These are phyloP conservation scores for Microctenopoma steveboyesi DNA, from an alignment of 2,797 vertebrate species.

Conservation along the genomic window DNA sequence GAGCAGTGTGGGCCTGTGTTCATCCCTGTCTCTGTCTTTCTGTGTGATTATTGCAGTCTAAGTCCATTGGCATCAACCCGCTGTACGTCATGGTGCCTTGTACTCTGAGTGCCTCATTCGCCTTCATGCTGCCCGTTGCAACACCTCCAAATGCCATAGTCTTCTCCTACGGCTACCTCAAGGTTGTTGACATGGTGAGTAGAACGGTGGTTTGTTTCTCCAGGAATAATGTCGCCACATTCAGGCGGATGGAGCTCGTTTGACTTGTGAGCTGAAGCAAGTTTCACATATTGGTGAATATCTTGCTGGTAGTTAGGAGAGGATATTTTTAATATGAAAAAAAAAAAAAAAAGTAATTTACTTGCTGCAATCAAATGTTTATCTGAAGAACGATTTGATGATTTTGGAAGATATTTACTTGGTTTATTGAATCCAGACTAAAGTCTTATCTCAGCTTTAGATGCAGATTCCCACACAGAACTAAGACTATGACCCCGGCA, in stretches of 20 bases:
- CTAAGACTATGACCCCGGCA: no score
- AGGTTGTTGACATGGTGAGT: slow-evolving; percentile 94
- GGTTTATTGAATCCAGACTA: no score
- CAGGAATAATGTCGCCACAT: slow-evolving; percentile 29
- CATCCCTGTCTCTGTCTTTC: slow-evolving; percentile 47
- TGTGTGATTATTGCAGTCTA: slow-evolving; percentile 84
- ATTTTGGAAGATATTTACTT: no score
- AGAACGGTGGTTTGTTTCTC: slow-evolving; percentile 15
- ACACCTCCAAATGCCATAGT: slow-evolving; percentile 98
- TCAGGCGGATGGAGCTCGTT: neutral
- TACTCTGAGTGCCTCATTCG: slow-evolving; percentile 93
- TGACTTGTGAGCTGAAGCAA: slow-evolving; percentile 4
- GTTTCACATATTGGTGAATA: neutral
- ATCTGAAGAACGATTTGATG: no score
- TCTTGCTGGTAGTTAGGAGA: neutral
- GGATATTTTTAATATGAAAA: neutral
- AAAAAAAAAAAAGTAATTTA: no score
- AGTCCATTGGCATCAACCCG: slow-evolving; percentile 90
- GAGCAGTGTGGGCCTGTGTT: slow-evolving; percentile 41
- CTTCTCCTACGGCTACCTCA: slow-evolving; percentile 94
- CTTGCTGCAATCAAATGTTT: no score
- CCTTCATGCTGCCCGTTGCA: slow-evolving; percentile 97
- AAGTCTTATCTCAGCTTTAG: no score
- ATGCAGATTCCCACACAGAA: no score
- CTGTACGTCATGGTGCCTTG: slow-evolving; percentile 95